phyloP scores from a whole-genome alignment of 1,140 invertebrate genomes.

The Halictus rubicundus region DNA sequence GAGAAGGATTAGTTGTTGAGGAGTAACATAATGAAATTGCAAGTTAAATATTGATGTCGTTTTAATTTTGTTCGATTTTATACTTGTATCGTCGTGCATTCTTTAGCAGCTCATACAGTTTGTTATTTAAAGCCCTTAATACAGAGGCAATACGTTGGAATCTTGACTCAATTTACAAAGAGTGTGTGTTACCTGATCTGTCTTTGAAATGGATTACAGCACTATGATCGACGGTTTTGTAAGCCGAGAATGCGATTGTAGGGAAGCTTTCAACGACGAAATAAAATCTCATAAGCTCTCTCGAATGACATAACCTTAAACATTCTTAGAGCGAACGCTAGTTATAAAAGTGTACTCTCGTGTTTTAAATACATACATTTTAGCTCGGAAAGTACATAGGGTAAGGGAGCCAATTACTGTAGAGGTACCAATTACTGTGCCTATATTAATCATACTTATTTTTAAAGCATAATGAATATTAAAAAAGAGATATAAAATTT shows the following conservation, averaged over 20 bases:
- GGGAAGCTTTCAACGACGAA: constrained; percentile 8
- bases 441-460: no score
- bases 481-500: no score
- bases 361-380: no score
- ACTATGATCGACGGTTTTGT: constrained; percentile 29
- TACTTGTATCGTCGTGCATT: background rate
- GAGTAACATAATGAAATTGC: no score
- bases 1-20: no score
- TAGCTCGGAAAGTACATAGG: no score
- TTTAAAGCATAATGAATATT: no score
- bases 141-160: background rate
- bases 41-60: no score
- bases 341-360: no score
- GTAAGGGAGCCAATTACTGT: no score
- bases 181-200: constrained; percentile 13
- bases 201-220: constrained; percentile 19
- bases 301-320: background rate
- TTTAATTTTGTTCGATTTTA: no score
- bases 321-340: background rate
- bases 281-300: background rate
- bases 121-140: background rate
- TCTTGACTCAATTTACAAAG: constrained; percentile 25
- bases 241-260: constrained; percentile 7
- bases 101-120: background rate
- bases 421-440: no score